Conservation (phyloP, 1,140 invertebrate genomes). For the Megalonaias nervosa region DNA sequence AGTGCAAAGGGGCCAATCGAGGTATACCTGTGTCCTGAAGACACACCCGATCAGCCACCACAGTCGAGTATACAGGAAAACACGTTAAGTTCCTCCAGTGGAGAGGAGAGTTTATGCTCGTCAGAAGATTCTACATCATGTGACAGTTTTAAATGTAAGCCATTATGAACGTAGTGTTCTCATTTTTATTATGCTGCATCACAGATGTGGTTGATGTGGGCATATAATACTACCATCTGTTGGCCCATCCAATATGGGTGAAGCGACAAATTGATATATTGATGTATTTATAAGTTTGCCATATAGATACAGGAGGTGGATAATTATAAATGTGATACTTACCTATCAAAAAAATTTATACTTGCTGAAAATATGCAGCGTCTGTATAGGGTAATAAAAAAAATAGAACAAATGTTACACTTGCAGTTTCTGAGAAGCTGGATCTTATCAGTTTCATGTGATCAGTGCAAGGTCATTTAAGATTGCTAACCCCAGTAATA, state of each 20-base stretch:
- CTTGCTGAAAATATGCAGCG: neutral
- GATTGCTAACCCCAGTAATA: too few relatives aligned
- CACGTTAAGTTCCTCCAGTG: neutral
- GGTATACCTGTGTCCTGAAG: slow-evolving; percentile 92
- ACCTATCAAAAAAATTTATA: neutral
- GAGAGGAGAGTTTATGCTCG: slow-evolving; percentile 40
- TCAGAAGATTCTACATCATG: slow-evolving; percentile 57
- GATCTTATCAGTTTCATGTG: too few relatives aligned
- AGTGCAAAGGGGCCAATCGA: slow-evolving; percentile 92
- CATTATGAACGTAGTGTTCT: neutral
- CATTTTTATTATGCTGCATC: neutral
- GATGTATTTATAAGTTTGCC: too few relatives aligned
- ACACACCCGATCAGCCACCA: slow-evolving; percentile 57
- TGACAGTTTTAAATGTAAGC: slow-evolving; percentile 59
- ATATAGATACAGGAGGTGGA: too few relatives aligned
- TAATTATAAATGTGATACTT: neutral
- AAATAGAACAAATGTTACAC: slow-evolving; percentile 11
- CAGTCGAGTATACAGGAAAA: neutral
- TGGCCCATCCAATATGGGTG: neutral
- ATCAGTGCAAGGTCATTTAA: too few relatives aligned
- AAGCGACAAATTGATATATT: too few relatives aligned
- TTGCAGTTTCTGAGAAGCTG: too few relatives aligned
- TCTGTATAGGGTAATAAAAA: neutral
- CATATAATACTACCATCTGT: neutral
- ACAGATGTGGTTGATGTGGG: neutral